phyloP scores from a whole-genome alignment of 1,140 invertebrate species.

The Caenorhabditis brenneri region DNA sequence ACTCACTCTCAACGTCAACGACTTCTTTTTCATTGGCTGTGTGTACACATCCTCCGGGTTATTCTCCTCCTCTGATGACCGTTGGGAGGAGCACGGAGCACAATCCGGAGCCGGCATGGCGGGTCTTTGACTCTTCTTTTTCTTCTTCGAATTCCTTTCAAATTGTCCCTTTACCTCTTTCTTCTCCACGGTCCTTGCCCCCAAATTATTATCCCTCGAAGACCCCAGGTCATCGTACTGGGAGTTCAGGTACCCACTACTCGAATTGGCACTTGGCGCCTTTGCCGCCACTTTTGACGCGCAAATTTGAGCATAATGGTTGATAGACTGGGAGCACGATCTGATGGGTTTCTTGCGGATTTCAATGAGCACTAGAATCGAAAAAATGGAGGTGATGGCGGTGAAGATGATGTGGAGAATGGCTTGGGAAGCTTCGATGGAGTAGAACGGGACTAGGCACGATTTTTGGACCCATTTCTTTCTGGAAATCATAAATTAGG shows the following conservation, averaged over 20 bases:
- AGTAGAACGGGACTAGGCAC: constrained; percentile 1
- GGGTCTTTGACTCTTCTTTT: neutral
- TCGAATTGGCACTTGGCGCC: neutral
- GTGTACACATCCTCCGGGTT: constrained; percentile 3
- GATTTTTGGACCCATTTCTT: constrained; percentile 21
- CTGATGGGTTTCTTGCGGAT: constrained; percentile 4
- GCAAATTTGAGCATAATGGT: constrained; percentile 13
- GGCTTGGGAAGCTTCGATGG: neutral
- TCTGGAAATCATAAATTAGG: neutral
- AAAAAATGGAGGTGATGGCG: constrained; percentile 16
- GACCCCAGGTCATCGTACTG: constrained; percentile 4
- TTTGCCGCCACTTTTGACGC: constrained; percentile 12
- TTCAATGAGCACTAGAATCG: neutral
- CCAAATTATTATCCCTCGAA: neutral
- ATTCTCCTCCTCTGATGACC: constrained; percentile 15
- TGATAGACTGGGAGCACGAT: neutral
- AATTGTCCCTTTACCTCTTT: constrained; percentile 24
- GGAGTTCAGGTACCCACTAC: neutral
- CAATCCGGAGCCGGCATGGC: constrained; percentile 12
- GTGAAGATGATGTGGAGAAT: neutral
- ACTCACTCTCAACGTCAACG: neutral
- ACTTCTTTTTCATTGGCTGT: neutral
- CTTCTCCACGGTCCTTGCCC: neutral
- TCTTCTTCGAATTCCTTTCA: constrained; percentile 7
- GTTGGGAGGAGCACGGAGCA: neutral